These are phyloP conservation scores for Marasmarcha lunaedactyla DNA, from an alignment of 2,888 invertebrate genomes.

Conservation along the genomic window DNA sequence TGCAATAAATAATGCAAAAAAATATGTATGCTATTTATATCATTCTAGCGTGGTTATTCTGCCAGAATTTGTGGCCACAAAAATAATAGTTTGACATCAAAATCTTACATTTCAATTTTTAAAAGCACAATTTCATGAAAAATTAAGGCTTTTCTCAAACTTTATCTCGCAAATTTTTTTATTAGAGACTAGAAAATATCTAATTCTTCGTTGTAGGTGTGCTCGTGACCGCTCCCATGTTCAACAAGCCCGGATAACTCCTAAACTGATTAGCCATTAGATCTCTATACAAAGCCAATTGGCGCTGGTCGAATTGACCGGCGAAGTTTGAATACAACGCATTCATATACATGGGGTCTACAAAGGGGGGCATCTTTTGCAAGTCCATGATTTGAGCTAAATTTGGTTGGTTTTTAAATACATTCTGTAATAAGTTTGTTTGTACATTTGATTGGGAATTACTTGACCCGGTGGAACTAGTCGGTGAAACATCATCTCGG, in stretches of 20 bases:
- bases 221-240: slow-evolving; percentile 27
- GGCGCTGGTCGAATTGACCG: slow-evolving; percentile 46
- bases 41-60: too few species aligned
- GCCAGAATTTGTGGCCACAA: too few species aligned
- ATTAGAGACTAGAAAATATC: slow-evolving; percentile 20
- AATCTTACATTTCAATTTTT: too few species aligned
- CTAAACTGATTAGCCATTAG: slow-evolving; percentile 36
- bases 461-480: slow-evolving; percentile 31
- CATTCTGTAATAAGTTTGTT: slow-evolving; percentile 22
- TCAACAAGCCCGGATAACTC: slow-evolving; percentile 39
- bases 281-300: slow-evolving; percentile 53
- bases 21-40: too few species aligned
- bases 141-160: too few species aligned
- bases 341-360: slow-evolving; percentile 50
- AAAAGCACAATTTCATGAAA: too few species aligned
- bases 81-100: too few species aligned
- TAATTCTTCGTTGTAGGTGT: slow-evolving; percentile 61
- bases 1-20: too few species aligned
- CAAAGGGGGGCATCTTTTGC: slow-evolving; percentile 28
- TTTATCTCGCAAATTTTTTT: too few species aligned
- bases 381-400: slow-evolving; percentile 13
- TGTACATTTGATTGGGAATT: slow-evolving; percentile 21
- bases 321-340: slow-evolving; percentile 46
- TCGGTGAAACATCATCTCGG: slow-evolving; percentile 36
- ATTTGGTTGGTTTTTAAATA: slow-evolving; percentile 3